These are phyloP conservation scores for Chrysotoxum bicinctum DNA, from an alignment of 2,888 invertebrate genomes.

Conservation along the genomic window DNA sequence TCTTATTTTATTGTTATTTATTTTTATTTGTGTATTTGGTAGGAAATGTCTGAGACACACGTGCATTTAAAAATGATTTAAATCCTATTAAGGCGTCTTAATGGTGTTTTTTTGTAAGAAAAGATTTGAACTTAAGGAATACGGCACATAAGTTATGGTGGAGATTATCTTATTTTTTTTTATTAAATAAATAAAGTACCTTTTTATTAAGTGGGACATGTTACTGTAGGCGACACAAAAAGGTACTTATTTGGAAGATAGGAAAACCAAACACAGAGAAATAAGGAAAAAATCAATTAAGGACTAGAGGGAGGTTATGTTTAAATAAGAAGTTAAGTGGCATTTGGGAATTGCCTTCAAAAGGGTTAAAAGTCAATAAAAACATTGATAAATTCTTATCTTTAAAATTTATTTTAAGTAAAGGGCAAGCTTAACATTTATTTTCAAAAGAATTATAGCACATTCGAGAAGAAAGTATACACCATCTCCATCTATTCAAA, in stretches of 20 bases:
- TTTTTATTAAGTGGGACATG: background rate
- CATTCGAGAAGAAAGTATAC: no score
- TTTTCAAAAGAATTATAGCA: no score
- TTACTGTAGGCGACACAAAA: background rate
- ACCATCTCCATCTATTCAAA: no score
- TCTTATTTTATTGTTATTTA: conserved; percentile 1
- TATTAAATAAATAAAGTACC: background rate
- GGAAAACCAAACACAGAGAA: background rate
- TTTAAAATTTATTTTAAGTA: background rate
- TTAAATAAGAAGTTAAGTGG: background rate
- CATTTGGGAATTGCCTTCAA: background rate
- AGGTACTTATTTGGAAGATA: background rate
- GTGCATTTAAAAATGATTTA: conserved; percentile 66
- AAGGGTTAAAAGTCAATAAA: background rate
- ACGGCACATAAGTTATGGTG: background rate
- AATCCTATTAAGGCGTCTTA: conserved; percentile 56
- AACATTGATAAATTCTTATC: background rate
- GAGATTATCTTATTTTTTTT: background rate
- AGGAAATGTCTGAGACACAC: conserved; percentile 44
- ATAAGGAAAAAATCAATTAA: background rate
- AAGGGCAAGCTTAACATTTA: background rate
- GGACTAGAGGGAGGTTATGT: background rate
- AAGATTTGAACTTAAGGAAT: conserved; percentile 5
- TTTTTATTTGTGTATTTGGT: background rate
- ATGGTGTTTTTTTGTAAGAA: conserved; percentile 23